phyloP scores from a whole-genome alignment of 1,140 invertebrate genomes.

The Caenorhabditis brenneri region DNA sequence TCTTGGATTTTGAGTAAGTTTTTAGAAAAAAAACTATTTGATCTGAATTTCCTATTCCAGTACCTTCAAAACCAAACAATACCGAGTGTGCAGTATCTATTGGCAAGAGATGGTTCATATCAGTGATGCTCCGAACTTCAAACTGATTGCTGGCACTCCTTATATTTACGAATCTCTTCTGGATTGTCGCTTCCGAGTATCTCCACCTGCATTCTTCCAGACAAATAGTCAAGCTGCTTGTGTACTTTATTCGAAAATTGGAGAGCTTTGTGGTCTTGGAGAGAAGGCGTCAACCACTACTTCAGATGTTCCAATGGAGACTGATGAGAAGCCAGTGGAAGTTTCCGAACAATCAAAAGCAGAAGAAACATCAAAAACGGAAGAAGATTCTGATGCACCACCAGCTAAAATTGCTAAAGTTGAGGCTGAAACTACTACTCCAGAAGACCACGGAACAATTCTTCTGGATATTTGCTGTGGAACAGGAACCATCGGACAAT shows the following conservation, averaged over 20 bases:
- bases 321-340: background rate
- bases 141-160: conserved; percentile 62
- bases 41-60: conserved; percentile 70
- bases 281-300: conserved; percentile 4
- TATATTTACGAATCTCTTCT: conserved; percentile 84
- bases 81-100: conserved; percentile 84
- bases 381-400: background rate
- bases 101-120: conserved; percentile 75
- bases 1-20: conserved; percentile 51
- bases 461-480: conserved; percentile 92
- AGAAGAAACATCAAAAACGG: background rate
- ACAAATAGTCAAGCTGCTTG: conserved; percentile 87
- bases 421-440: background rate
- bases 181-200: conserved; percentile 85
- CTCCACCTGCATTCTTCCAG: conserved; percentile 87
- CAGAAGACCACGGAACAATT: conserved; percentile 42
- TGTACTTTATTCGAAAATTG: conserved; percentile 83
- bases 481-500: conserved; percentile 92
- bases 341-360: background rate
- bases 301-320: background rate
- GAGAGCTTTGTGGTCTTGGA: conserved; percentile 61
- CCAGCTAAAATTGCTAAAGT: background rate
- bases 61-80: conserved; percentile 73
- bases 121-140: conserved; percentile 58
- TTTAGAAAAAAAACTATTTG: no score